Evolutionary conservation across 2,113 vertebrate species (phyloP), one percentile per base, ranked within the genome.

Genomic region (Hydropotes inermis): DNA sequence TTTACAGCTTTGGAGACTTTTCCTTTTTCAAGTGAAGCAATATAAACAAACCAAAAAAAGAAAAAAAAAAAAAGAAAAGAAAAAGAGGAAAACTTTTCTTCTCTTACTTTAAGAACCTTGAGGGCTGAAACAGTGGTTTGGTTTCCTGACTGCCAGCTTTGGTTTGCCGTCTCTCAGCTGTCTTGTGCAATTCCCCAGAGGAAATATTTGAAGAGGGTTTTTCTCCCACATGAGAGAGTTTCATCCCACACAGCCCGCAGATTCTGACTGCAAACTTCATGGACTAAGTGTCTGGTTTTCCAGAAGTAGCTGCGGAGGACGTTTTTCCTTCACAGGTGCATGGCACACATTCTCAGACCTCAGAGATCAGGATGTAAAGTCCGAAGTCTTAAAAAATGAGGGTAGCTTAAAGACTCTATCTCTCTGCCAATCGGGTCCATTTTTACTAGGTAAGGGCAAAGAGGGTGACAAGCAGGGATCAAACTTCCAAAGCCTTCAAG

Each of bases 261-360:
- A 89, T n/a, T 89, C 67, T 74, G 83, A 97, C 76, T 74, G 81
- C 93, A 93, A 57, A 87, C 70, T 85, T 96, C 39, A 87, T 17
- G 79, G 45, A 93, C 88, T 79, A 91, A 93, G 76, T 89, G 88
- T 86, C 94, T 97, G 88, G 55, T 67, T 98, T 94, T 89, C 83
- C 43, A 91, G 70, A 97, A 89, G 91, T 36, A 33, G 30, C 79
- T 43, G 27, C 7, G 10, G 54, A 61, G 21, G n/a, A 28, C 85
- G n/a, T 87, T 74, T 97, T 93, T 76, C 70, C 76, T 92, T 95
- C 81, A 88, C 96, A 98, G 98, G 97, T 98, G 97, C 97, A 97
- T 7, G 43, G 2, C 23, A 43, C 39, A 89, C 60, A 74, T 64
- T 82, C 39, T 54, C 67, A 50, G 52, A 93, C 64, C 70, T 88